Evolutionary conservation across 1,140 invertebrate genomes (phyloP).

Genomic region (Rhyzopertha dominica): DNA sequence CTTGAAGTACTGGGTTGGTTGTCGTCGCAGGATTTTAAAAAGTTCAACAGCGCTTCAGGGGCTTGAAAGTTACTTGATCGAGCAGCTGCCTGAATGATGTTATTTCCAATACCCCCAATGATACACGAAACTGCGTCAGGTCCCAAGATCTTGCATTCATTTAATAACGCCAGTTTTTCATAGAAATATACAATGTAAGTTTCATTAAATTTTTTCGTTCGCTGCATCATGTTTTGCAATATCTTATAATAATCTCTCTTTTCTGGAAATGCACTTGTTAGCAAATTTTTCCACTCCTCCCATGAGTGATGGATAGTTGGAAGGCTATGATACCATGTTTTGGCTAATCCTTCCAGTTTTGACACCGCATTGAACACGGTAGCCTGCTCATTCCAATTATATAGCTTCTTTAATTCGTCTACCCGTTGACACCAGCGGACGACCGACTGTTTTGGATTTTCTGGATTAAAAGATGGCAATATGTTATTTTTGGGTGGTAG

Average conservation of each 20-base stretch:
- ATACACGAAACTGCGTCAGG: constrained; percentile 33
- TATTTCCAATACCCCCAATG: constrained; percentile 22
- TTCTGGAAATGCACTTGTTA: constrained; percentile 24
- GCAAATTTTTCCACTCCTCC: constrained; percentile 20
- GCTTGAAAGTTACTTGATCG: neutral
- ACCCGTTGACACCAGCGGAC: constrained; percentile 24
- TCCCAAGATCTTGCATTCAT: constrained; percentile 28
- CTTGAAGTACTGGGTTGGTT: too few species aligned
- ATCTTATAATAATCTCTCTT: constrained; percentile 30
- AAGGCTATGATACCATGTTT: constrained; percentile 24
- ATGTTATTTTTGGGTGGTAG: too few species aligned
- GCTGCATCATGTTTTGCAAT: constrained; percentile 31
- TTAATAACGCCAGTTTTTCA: constrained; percentile 30
- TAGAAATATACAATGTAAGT: constrained; percentile 31
- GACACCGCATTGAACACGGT: constrained; percentile 18
- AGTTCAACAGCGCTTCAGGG: neutral
- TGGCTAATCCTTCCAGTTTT: constrained; percentile 17
- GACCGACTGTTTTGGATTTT: constrained; percentile 25
- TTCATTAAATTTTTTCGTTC: constrained; percentile 21
- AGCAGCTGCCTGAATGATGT: neutral
- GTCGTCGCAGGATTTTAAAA: too few species aligned
- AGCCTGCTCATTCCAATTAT: constrained; percentile 15
- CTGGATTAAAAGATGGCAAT: constrained; percentile 30
- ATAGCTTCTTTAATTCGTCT: constrained; percentile 15
- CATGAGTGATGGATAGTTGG: constrained; percentile 19